Conservation (phyloP, 2,888 invertebrate species). For the Blastobasis adustella region DNA sequence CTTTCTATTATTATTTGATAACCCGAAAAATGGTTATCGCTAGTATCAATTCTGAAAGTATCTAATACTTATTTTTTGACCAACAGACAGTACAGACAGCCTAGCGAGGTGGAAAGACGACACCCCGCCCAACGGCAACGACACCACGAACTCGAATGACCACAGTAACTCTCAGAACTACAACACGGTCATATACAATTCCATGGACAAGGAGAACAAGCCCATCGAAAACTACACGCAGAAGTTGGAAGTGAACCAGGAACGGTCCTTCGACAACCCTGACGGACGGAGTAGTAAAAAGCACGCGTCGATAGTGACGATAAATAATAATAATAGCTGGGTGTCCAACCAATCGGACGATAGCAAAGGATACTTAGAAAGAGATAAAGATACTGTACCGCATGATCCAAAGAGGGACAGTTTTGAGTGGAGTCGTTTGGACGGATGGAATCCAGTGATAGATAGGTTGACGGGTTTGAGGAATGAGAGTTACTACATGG, state of each 20-base stretch:
- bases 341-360: constrained; percentile 68
- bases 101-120: constrained; percentile 72
- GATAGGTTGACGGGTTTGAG: constrained; percentile 88
- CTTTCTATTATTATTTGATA: too few relatives aligned
- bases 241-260: constrained; percentile 34
- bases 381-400: constrained; percentile 64
- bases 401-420: constrained; percentile 68
- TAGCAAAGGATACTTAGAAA: constrained; percentile 64
- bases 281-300: constrained; percentile 51
- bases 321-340: constrained; percentile 69
- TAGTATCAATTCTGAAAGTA: neutral
- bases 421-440: constrained; percentile 75
- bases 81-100: constrained; percentile 69
- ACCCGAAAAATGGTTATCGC: too few relatives aligned
- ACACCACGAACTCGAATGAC: constrained; percentile 53
- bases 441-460: constrained; percentile 90
- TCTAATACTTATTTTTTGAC: neutral
- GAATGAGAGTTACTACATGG: constrained; percentile 95
- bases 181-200: constrained; percentile 68
- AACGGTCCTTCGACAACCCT: constrained; percentile 41
- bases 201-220: constrained; percentile 58
- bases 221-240: constrained; percentile 34
- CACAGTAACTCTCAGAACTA: constrained; percentile 42
- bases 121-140: constrained; percentile 68
- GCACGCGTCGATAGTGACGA: constrained; percentile 65